Base-by-base conservation (phyloP, 1,140 invertebrate genomes). In the Fopius arisanus region DNA sequence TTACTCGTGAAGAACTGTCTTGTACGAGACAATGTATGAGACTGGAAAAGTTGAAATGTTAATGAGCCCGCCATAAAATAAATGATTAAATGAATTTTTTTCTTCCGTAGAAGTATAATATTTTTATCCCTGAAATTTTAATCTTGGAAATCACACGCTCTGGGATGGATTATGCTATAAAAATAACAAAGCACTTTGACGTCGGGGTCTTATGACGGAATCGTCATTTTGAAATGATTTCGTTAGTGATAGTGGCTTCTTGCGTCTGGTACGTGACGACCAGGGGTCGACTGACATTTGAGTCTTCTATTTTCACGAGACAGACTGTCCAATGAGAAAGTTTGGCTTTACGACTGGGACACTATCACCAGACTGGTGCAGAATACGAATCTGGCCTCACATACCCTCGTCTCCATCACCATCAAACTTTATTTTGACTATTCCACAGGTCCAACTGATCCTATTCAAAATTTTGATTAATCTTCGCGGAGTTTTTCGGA, bases 271-370 rank as follows among this genome's bases (percentile, higher is more conserved):
- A 59, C 54, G 54, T 59, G 54, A 59, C 54, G 19, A 59, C 21
- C 9, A 59, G 26, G 23, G 54, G 54, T 59, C 54, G 54, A 59
- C 21, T 59, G 21, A 59, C 14, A 59, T 14, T 26, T 19, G 4
- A 48, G 31, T 41, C 23, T 21, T 69, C 28, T 10, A 33, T 26
- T 23, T 40, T 28, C 26, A 37, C 48, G 2, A 16, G 28, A 26
- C 3, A 43, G 48, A 54, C 48, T 72, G 41, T 54, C 71, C 63
- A 67, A 72, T 72, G 63, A 72, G 41, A 72, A 72, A 72, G 63
- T 67, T 72, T 40, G 43, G 41, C 40, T 72, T 72, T 72, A 67
- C 33, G 63, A 67, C 40, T 33, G 62, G 54, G 54, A 65, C 29
- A 65, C n/a, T 31, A n/a, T 65, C 62, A 1, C 6, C 28, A 65